Evolutionary conservation across 1,140 invertebrate species (phyloP).

Genomic region (Cotesia glomerata): DNA sequence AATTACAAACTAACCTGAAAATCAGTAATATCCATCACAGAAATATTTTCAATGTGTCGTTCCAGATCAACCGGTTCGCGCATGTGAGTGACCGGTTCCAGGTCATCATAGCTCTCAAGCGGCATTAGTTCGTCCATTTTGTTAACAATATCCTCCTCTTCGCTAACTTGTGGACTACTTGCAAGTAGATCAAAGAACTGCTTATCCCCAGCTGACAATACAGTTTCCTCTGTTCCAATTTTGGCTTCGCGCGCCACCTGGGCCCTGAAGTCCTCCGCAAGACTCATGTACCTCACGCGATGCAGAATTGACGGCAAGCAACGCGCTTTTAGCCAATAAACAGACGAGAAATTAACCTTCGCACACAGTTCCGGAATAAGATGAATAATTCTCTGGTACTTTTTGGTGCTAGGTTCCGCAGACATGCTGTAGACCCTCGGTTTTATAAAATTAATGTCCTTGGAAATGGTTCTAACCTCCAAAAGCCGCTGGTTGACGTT

Average conservation of each 20-base stretch:
- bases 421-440: constrained; percentile 67
- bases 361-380: constrained; percentile 91
- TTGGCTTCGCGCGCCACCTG: constrained; percentile 62
- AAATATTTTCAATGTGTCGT: constrained; percentile 65
- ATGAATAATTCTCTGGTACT: constrained; percentile 50
- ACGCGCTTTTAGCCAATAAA: constrained; percentile 89
- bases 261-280: constrained; percentile 79
- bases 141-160: neutral
- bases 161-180: neutral
- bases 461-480: constrained; percentile 87
- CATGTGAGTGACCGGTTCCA: constrained; percentile 38
- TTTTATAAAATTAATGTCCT: constrained; percentile 76
- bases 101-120: constrained; percentile 17
- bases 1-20: constrained; percentile 40
- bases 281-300: constrained; percentile 76
- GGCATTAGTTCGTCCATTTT: constrained; percentile 17
- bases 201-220: constrained; percentile 40
- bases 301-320: constrained; percentile 89
- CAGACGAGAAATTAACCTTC: constrained; percentile 82
- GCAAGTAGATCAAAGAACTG: constrained; percentile 33
- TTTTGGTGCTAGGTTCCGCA: constrained; percentile 66
- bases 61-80: constrained; percentile 73
- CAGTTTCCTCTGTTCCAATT: constrained; percentile 48
- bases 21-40: constrained; percentile 72
- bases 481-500: constrained; percentile 82